Base-by-base conservation (phyloP, 2,113 vertebrate species). In the Ciconia stormi region DNA sequence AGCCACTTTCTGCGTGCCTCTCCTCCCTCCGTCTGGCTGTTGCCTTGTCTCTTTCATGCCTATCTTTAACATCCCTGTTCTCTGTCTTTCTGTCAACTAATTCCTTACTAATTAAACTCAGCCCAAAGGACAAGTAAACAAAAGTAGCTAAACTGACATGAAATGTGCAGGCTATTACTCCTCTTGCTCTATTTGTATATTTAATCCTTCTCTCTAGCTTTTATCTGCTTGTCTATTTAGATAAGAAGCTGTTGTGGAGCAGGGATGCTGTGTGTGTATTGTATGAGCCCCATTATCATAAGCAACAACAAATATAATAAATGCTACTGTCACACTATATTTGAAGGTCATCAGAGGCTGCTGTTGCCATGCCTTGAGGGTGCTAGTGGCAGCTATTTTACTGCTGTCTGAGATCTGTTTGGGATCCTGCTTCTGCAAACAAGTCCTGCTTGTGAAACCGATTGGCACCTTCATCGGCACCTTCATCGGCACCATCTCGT, bases 31-130 rank as follows among this genome's bases (percentile, higher is more conserved):
- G 58, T 74, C 82, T 71, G 61, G 47, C 19, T n/a, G 21, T 42
- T 65, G 21, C 40, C 6, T 70, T 56, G 7, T 9, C 30, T 47
- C 56, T 61, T 70, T 40, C 26, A 6, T 25, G 12, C 12, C 36
- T 69, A 8, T n/a, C 58, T 90, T 67, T 53, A 86, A 72, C 22
- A 78, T 30, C 5, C 12, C 16, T 34, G 13, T 56, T 25, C 44
- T 69, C 62, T 78, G 18, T 62, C 78, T 79, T 88, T 90, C 65
- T 87, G 50, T 50, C 70, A 79, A 15, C 44, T 84, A 96, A 91
- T 82, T 77, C 44, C 47, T 79, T 79, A 49, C 38, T 91, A 94
- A 93, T 96, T 94, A 80, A 96, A 91, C 21, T 89, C 74, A 77
- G 49, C 71, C 79, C 46, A 69, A 61, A 88, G 70, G 70, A 76